Percentiles rank a stretch among this genome's conserved stretches.
Conservation (phyloP, 2,113 vertebrate genomes). For the Phyllostomus discolor region DNA sequence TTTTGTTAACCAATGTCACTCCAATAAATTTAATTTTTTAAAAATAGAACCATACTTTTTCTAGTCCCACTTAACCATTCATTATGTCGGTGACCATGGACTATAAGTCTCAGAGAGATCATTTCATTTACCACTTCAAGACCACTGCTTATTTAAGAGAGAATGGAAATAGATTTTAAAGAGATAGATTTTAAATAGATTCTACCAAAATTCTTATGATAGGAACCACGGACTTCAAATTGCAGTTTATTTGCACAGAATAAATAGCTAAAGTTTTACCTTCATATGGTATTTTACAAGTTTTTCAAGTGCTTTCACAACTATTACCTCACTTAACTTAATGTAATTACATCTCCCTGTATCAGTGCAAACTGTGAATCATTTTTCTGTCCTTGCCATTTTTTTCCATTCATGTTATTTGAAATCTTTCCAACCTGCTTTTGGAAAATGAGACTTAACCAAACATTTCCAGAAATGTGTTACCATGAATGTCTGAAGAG, state of each 20-base stretch:
- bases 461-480: conserved; percentile 48
- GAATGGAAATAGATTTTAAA: not conserved
- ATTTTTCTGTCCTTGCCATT: not conserved
- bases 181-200: not conserved
- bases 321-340: conserved; percentile 38
- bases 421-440: conserved; percentile 22
- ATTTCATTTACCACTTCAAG: not conserved
- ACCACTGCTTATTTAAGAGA: not conserved
- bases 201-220: not conserved
- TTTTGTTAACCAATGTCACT: not conserved
- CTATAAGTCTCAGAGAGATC: not conserved
- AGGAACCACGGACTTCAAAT: not conserved
- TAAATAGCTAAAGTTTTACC: not conserved
- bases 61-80: not conserved
- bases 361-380: not conserved
- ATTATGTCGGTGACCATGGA: not conserved
- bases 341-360: not conserved
- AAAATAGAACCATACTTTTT: not conserved
- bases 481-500: not conserved
- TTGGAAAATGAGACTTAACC: conserved; percentile 15
- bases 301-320: not conserved
- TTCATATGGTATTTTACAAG: not conserved
- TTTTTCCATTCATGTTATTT: not conserved
- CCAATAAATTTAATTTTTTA: not conserved
- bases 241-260: not conserved